Percentiles rank a stretch among this genome's conserved stretches.
Conservation (phyloP, 2,888 invertebrate species). For the Hypomecis atomaria region DNA sequence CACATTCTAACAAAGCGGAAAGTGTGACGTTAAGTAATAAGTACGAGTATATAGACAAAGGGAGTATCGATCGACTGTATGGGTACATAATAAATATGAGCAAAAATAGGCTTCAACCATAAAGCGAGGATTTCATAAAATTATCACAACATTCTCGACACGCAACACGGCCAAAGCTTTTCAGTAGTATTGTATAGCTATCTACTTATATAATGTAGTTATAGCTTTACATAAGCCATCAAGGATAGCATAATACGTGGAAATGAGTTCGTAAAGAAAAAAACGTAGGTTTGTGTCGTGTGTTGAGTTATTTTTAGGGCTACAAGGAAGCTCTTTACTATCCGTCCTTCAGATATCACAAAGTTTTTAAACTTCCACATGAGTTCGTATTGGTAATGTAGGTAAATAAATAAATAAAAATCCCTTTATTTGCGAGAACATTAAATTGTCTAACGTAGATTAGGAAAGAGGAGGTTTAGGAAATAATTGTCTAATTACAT, state of each 20-base stretch:
- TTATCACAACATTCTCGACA: background rate
- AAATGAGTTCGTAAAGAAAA: too few species aligned
- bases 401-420: too few species aligned
- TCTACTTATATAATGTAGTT: conserved; percentile 3
- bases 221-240: too few species aligned
- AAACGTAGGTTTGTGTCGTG: background rate
- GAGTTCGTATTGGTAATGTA: too few species aligned
- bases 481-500: too few species aligned
- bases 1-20: background rate
- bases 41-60: background rate
- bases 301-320: background rate
- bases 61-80: background rate
- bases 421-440: too few species aligned
- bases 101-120: background rate
- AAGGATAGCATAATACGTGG: too few species aligned
- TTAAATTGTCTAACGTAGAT: too few species aligned
- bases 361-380: too few species aligned
- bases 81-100: conserved; percentile 1
- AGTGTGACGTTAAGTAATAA: background rate
- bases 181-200: background rate
- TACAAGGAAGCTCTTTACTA: too few species aligned
- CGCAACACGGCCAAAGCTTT: conserved; percentile 11
- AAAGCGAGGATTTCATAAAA: background rate
- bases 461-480: too few species aligned
- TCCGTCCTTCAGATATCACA: too few species aligned